A percentile compares a stretch with the other conserved stretches of the same genome.
Evolutionary conservation across 2,797 vertebrate species (phyloP).

Genomic region (Nannoperca australis): DNA sequence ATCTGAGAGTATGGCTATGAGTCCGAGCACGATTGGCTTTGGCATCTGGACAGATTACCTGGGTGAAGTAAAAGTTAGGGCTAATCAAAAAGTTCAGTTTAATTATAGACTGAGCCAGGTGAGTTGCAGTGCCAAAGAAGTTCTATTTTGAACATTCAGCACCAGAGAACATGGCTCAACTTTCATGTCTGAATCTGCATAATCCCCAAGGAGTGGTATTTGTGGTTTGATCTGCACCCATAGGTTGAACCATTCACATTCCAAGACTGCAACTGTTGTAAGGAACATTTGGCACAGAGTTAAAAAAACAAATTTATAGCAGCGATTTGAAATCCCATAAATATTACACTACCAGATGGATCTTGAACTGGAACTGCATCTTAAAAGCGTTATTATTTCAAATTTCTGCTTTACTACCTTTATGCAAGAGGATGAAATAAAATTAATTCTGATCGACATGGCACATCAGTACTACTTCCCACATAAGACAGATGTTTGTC

Average conservation of each 20-base stretch:
- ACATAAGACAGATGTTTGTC: too few relatives aligned
- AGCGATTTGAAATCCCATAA: neutral
- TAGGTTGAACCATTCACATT: neutral
- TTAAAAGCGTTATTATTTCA: neutral
- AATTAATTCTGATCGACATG: neutral
- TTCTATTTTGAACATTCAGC: conserved; percentile 43
- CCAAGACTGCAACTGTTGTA: neutral
- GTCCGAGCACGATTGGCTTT: conserved; percentile 46
- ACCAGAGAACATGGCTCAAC: conserved; percentile 15
- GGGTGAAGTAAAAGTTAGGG: conserved; percentile 67
- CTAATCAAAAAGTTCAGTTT: conserved; percentile 73
- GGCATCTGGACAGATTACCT: conserved; percentile 66
- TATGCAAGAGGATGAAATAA: neutral
- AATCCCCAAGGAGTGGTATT: neutral
- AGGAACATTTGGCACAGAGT: neutral
- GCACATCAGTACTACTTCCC: neutral
- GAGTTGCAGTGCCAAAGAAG: conserved; percentile 35
- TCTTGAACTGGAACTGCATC: neutral
- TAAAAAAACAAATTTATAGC: conserved; percentile 1
- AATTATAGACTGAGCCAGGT: conserved; percentile 53
- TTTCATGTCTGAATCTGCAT: conserved; percentile 17
- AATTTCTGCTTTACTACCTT: neutral
- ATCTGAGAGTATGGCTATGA: conserved; percentile 66
- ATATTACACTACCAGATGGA: neutral
- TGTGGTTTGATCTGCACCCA: conserved; percentile 13